A percentile compares a stretch with the other conserved stretches of the same genome.
phyloP scores from a whole-genome alignment of 2,113 vertebrate genomes.

The Tapirus terrestris region DNA sequence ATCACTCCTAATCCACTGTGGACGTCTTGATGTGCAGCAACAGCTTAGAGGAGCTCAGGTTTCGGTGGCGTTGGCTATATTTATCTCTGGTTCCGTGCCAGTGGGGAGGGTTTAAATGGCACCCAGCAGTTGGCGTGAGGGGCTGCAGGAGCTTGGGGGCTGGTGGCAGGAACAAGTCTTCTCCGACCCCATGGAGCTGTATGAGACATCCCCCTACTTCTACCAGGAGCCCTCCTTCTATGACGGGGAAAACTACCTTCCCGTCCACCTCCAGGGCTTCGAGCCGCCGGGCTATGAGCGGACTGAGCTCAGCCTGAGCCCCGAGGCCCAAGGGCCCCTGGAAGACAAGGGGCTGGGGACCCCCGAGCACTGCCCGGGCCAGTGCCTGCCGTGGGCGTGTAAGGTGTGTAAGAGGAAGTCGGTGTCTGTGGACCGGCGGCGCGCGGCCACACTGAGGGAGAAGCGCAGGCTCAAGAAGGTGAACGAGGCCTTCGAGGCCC shows the following conservation, averaged over 20 bases:
- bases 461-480: slow-evolving; percentile 98
- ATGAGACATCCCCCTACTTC: slow-evolving; percentile 98
- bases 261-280: slow-evolving; percentile 91
- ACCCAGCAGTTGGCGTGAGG: slow-evolving; percentile 91
- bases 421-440: slow-evolving; percentile 94
- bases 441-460: slow-evolving; percentile 96
- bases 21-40: slow-evolving; percentile 98
- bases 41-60: slow-evolving; percentile 99
- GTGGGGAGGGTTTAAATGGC: slow-evolving; percentile 99
- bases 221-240: slow-evolving; percentile 98
- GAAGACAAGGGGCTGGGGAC: slow-evolving; percentile 93
- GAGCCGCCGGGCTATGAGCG: slow-evolving; percentile 92
- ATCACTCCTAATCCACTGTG: slow-evolving; percentile 92
- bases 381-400: slow-evolving; percentile 98
- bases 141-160: slow-evolving; percentile 89
- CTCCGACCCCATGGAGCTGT: slow-evolving; percentile 94
- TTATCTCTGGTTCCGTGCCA: slow-evolving; percentile 99
- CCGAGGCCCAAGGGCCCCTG: slow-evolving; percentile 84
- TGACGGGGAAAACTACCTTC: slow-evolving; percentile 94
- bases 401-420: slow-evolving; percentile 97
- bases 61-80: slow-evolving; percentile 97
- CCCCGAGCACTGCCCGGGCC: slow-evolving; percentile 94
- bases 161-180: slow-evolving; percentile 79
- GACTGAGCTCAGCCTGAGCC: slow-evolving; percentile 90
- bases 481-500: slow-evolving; percentile 97